Base-by-base conservation (phyloP, 1,140 invertebrate species). In the Eufriesea mexicana region DNA sequence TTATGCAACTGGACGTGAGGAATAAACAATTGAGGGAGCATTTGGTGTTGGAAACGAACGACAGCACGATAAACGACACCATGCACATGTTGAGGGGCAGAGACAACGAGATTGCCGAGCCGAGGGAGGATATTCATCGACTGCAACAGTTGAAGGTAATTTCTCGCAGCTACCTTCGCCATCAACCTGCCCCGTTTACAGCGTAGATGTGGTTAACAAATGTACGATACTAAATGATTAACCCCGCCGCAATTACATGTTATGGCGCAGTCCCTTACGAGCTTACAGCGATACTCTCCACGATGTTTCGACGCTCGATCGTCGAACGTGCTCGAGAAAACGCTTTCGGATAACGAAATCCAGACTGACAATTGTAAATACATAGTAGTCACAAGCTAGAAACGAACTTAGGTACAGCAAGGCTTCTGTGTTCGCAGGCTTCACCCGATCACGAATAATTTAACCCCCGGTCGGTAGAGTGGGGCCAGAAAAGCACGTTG, bases 21-120 rank as follows among this genome's bases (percentile, higher is more conserved):
- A 97, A 97, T 90, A 97, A 97, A 90, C 97, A 97, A 93, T 94
- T 97, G 59, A 95, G 96, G 66, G 96, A 96, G 23, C 97, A 97
- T 91, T 92, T 97, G 61, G 95, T 97, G 79, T 95, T 96, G 5
- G 96, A 97, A 74, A 94, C 93, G 18, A 94, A 93, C 71, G 92
- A 93, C 62, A 86, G 78, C 25, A 20, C 35, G 2, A 90, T 93
- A 35, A 93, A 90, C 62, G 92, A 94, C 42, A 92, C 91, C 25
- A 89, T 93, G 51, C 92, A 94, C 75, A 84, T 93, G 76, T 84
- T 94, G 74, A 89, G 92, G 77, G 86, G 92, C 67, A 91, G 91
- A 57, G 94, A 94, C 74, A 93, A 90, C 66, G 92, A 95, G 84
- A 91, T 95, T 75, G 86, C 91, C 73, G 92, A 94, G 72, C 91